Evolutionary conservation across 2,888 invertebrate species (phyloP).

Genomic region (Drosophila algonquin): DNA sequence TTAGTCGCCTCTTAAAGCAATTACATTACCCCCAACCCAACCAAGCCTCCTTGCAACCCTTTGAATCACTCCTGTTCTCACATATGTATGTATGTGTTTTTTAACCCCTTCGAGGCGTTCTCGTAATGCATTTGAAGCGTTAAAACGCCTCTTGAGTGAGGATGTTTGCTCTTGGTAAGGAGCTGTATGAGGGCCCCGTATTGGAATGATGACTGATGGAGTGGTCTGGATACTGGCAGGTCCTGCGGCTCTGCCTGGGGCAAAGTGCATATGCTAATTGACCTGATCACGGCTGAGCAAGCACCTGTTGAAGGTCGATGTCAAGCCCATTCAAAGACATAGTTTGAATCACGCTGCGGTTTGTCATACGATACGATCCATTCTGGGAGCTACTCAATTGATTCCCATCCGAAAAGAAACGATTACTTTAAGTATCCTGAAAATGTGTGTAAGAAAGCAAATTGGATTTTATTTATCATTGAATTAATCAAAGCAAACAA

Average conservation of each 20-base stretch:
- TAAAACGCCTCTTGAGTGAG: conserved; percentile 66
- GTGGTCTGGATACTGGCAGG: neutral
- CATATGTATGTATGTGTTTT: conserved; percentile 28
- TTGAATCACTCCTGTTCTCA: neutral
- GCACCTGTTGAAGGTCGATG: conserved; percentile 41
- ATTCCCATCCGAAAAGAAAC: too few relatives aligned
- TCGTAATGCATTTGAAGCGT: conserved; percentile 66
- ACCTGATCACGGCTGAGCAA: conserved; percentile 37
- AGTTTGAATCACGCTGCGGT: too few relatives aligned
- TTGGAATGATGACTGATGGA: neutral
- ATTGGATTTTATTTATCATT: too few relatives aligned
- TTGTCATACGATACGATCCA: too few relatives aligned
- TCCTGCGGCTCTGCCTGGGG: neutral
- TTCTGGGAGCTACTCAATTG: too few relatives aligned
- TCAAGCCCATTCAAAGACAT: neutral
- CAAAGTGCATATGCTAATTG: conserved; percentile 48
- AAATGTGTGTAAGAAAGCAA: too few relatives aligned
- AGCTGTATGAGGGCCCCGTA: conserved; percentile 10
- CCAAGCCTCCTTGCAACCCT: too few relatives aligned
- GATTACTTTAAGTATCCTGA: too few relatives aligned
- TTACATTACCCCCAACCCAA: conserved; percentile 46
- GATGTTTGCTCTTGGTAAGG: conserved; percentile 35
- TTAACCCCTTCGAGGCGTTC: conserved; percentile 54
- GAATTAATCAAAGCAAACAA: too few relatives aligned
- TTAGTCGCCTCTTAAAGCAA: conserved; percentile 64